Evolutionary conservation across 2,888 invertebrate genomes (phyloP).

Genomic region (Pyrocoelia pectoralis): DNA sequence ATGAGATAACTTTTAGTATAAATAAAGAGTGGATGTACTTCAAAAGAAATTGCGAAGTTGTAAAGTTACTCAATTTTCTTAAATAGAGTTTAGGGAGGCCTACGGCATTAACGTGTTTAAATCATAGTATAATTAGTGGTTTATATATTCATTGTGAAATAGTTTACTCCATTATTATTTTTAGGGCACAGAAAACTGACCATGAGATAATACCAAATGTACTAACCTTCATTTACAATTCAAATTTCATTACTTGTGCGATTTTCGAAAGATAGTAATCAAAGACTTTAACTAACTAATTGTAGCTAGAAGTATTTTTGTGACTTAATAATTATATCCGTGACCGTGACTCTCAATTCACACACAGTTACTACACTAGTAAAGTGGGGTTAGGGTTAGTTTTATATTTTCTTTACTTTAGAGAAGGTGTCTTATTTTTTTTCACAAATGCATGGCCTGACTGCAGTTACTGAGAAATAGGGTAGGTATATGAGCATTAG

Average conservation of each 20-base stretch:
- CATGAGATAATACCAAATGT: slow-evolving; percentile 2
- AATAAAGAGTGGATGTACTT: slow-evolving; percentile 5
- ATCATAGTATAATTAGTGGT: not conserved
- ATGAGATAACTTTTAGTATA: slow-evolving; percentile 3
- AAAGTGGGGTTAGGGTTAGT: no score
- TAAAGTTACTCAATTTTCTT: slow-evolving; percentile 9
- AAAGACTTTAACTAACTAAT: no score
- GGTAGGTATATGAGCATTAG: no score
- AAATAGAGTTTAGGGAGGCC: slow-evolving; percentile 4
- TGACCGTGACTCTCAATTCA: no score
- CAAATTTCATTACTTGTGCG: not conserved
- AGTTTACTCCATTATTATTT: not conserved
- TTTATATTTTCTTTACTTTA: no score
- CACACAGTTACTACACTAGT: no score
- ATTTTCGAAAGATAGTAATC: no score
- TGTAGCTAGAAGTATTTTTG: no score
- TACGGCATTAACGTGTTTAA: slow-evolving; percentile 3
- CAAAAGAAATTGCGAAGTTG: slow-evolving; percentile 11
- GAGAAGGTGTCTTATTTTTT: no score
- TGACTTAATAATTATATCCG: no score
- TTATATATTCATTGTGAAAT: slow-evolving; percentile 3
- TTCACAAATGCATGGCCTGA: no score
- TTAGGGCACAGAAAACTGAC: not conserved
- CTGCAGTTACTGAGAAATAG: no score
- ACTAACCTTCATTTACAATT: slow-evolving; percentile 2